phyloP scores from a whole-genome alignment of 2,113 vertebrate genomes.

The Myrmophylax atrothorax region DNA sequence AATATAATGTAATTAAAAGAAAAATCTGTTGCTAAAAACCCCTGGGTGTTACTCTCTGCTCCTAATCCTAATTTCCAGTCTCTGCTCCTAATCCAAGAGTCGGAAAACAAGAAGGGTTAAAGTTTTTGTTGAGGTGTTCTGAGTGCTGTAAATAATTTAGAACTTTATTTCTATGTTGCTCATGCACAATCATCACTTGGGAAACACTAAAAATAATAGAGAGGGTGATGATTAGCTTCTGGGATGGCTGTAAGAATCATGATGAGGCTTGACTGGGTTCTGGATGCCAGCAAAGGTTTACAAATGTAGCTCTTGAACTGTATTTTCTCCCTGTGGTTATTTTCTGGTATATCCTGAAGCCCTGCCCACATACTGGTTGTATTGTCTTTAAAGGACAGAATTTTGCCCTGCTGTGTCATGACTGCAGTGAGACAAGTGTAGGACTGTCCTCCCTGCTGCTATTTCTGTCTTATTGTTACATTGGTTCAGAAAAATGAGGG shows the following conservation, averaged over 20 bases:
- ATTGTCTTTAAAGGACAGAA: neutral
- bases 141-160: neutral
- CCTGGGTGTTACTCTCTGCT: neutral
- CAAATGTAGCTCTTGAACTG: neutral
- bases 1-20: neutral
- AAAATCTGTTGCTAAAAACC: too few species aligned
- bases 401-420: neutral
- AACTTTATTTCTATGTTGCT: neutral
- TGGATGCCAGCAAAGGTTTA: neutral
- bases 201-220: neutral
- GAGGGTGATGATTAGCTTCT: neutral
- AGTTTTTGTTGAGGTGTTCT: neutral
- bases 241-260: neutral
- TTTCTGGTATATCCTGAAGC: neutral
- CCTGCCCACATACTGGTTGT: neutral
- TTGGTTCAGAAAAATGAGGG: neutral
- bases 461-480: neutral
- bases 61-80: neutral
- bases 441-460: neutral
- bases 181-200: neutral
- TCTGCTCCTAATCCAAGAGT: neutral
- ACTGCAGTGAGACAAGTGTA: neutral
- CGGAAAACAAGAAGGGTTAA: neutral
- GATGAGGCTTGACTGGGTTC: neutral
- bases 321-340: neutral